Conservation (phyloP, 2,888 invertebrate species). For the Orchestes rusci region DNA sequence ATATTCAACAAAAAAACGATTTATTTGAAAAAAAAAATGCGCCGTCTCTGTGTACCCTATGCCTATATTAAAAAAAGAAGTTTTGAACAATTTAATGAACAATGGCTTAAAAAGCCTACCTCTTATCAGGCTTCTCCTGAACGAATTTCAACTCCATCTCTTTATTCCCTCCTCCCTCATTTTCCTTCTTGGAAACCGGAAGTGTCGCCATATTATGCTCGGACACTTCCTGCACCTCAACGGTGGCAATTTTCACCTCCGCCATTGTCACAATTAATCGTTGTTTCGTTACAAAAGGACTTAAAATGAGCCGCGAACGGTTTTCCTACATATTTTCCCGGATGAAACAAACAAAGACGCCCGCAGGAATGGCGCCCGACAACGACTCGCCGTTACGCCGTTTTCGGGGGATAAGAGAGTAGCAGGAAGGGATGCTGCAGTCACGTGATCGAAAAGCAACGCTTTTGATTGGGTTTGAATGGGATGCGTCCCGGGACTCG, state of each 20-base stretch:
- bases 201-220: slow-evolving; percentile 86
- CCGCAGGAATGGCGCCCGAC: no score
- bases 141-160: slow-evolving; percentile 83
- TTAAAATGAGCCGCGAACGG: no score
- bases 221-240: slow-evolving; percentile 78
- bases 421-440: slow-evolving; percentile 42
- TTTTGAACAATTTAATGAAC: no score
- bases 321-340: no score
- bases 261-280: slow-evolving; percentile 10
- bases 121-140: slow-evolving; percentile 76
- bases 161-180: slow-evolving; percentile 54
- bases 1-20: no score
- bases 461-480: slow-evolving; percentile 36
- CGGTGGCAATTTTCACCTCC: slow-evolving; percentile 69
- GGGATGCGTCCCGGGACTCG: slow-evolving; percentile 42
- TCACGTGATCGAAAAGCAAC: slow-evolving; percentile 25
- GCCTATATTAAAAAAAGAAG: no score
- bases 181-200: slow-evolving; percentile 61
- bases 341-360: no score
- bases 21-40: no score
- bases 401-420: slow-evolving; percentile 26
- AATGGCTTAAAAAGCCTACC: no score
- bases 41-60: no score
- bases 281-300: neutral
- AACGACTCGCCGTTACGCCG: no score